Conservation (phyloP, 2,797 vertebrate genomes). For the Enteromius mattozi region DNA sequence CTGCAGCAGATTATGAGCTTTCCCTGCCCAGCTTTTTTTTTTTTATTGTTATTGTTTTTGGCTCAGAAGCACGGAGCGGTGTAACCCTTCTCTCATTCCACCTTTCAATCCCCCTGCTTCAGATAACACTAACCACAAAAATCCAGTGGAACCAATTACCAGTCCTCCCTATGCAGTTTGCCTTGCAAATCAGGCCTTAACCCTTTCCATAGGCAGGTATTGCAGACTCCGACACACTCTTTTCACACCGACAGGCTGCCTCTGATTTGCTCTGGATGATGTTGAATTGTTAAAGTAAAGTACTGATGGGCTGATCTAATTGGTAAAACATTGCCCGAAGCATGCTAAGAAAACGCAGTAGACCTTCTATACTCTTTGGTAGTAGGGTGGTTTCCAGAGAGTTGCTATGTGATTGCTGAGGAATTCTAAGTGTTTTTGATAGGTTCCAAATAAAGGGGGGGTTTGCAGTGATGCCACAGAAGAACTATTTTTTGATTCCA, state of each 20-base stretch:
- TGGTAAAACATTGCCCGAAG: not conserved
- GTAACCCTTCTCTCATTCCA: slow-evolving; percentile 19
- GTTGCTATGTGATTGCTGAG: not conserved
- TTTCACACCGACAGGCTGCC: not conserved
- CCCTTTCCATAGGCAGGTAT: slow-evolving; percentile 61
- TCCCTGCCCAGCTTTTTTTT: slow-evolving; percentile 31
- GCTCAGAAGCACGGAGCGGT: slow-evolving; percentile 25
- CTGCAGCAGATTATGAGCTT: slow-evolving; percentile 39
- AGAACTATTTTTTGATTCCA: not conserved
- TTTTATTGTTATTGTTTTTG: slow-evolving; percentile 57
- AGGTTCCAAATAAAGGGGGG: not conserved
- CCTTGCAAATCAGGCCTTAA: slow-evolving; percentile 70
- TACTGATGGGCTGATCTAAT: not conserved
- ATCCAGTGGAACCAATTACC: slow-evolving; percentile 74
- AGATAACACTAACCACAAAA: slow-evolving; percentile 72
- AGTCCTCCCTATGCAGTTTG: slow-evolving; percentile 57
- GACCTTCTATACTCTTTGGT: no score
- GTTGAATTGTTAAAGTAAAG: not conserved
- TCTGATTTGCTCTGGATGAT: slow-evolving; percentile 15
- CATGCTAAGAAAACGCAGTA: not conserved
- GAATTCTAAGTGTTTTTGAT: not conserved
- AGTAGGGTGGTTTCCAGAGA: not conserved
- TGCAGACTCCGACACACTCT: slow-evolving; percentile 10
- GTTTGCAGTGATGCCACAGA: not conserved
- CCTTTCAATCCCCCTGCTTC: slow-evolving; percentile 53